A percentile compares a stretch with the other conserved stretches of the same genome.
Evolutionary conservation across 2,113 vertebrate species (phyloP).

Genomic region (Lota lota): DNA sequence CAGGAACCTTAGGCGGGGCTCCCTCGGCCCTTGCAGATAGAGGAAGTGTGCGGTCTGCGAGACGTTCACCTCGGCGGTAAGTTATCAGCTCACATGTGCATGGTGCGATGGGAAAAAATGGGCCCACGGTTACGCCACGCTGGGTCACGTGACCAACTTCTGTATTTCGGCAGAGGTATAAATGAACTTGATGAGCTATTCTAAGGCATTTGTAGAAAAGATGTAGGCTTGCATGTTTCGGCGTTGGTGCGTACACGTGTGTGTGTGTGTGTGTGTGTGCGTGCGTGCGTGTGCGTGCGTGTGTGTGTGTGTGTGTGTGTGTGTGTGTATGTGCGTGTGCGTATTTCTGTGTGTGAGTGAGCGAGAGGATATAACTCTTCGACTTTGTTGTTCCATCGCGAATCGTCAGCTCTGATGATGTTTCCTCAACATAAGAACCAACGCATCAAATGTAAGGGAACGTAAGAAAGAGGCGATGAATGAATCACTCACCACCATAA

Average conservation of each 20-base stretch:
- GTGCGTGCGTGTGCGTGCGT: conserved; percentile 9
- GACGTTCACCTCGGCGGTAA: conserved; percentile 14
- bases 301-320: conserved; percentile 12
- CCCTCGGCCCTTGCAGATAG: not conserved
- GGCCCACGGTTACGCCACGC: conserved; percentile 27
- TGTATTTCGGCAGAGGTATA: conserved; percentile 64
- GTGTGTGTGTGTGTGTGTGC: conserved; percentile 13
- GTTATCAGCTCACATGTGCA: conserved; percentile 3
- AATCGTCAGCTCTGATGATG: too few species aligned
- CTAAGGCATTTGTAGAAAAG: conserved; percentile 34
- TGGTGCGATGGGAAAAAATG: conserved; percentile 56
- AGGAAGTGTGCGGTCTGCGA: conserved; percentile 57
- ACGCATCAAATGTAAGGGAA: too few species aligned
- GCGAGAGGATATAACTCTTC: too few species aligned
- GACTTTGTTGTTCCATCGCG: too few species aligned
- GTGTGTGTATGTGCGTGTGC: not conserved
- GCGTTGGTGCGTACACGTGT: conserved; percentile 11
- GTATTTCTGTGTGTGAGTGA: not conserved
- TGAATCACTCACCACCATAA: too few species aligned
- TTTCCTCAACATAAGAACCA: too few species aligned
- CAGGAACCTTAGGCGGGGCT: too few species aligned
- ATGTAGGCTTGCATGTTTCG: too few species aligned
- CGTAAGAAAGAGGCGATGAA: too few species aligned
- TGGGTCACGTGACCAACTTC: conserved; percentile 63
- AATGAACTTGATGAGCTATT: conserved; percentile 60